phyloP scores from a whole-genome alignment of 2,888 invertebrate genomes.

The Microplitis manilae region DNA sequence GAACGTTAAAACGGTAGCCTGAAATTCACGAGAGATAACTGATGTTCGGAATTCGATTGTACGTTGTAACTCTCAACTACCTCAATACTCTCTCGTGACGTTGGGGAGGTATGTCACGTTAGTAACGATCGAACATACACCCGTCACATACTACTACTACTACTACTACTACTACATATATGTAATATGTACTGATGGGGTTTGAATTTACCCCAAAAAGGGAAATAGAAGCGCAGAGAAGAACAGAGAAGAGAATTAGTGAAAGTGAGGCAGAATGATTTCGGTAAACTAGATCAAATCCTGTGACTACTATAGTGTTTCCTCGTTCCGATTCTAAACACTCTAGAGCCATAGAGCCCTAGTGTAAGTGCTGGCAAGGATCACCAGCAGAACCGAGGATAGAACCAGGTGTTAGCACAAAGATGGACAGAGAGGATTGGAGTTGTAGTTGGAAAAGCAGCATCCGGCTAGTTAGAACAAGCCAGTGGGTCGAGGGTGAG shows the following conservation, averaged over 20 bases:
- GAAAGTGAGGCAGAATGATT: constrained; percentile 5
- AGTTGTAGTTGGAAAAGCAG: constrained; percentile 24
- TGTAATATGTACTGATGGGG: no score
- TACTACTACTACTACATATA: no score
- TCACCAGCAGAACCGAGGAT: no score
- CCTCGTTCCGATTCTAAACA: no score
- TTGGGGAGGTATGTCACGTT: constrained; percentile 16
- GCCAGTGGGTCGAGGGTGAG: constrained; percentile 25
- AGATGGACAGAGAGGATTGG: neutral
- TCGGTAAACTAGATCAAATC: neutral
- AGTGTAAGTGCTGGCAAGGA: no score
- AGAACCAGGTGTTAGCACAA: neutral
- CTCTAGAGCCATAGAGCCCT: neutral
- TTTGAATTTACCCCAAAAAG: neutral
- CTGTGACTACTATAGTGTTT: neutral
- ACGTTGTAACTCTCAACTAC: constrained; percentile 22
- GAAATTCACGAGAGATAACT: constrained; percentile 35
- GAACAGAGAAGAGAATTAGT: constrained; percentile 9
- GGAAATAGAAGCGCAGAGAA: constrained; percentile 6
- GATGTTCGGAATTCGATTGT: constrained; percentile 38
- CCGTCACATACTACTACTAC: neutral
- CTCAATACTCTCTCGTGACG: neutral
- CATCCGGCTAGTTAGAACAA: constrained; percentile 17
- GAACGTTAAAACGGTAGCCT: constrained; percentile 18
- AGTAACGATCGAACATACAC: constrained; percentile 3